Base-by-base conservation (phyloP, 2,113 vertebrate species). In the Eublepharis macularius region DNA sequence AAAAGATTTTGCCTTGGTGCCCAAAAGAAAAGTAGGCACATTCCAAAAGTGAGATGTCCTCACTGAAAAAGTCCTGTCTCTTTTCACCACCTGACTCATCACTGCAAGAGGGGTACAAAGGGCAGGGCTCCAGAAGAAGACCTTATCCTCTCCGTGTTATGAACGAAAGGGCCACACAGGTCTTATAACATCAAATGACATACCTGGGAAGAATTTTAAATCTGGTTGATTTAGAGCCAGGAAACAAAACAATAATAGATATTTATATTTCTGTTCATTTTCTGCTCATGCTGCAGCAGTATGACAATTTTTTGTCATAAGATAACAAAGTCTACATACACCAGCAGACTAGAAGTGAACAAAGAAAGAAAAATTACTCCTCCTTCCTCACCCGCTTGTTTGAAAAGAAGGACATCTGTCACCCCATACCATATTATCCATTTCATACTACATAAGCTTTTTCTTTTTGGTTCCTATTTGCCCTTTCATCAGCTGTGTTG, bases 401-500 rank as follows among this genome's bases (percentile, higher is more conserved):
- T 94, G 80, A 89, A 92, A 86, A 92, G 88, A 94, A 89, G 91
- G 82, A 85, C 88, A 88, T 88, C 89, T 89, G 92, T 90, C 86
- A 91, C 80, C 88, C 91, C 84, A 91, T 81, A 80, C 85, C 13
- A 72, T 87, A 90, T 91, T 92, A 88, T 81, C 86, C 65, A 86
- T 86, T 82, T 92, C 89, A 90, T 93, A 86, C 54, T 88, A 79
- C 73, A 90, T 89, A 94, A 90, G 72, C 82, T 83, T 91, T 81
- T 91, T 79, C n/a, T n/a, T 91, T 63, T 29, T 26, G 88, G 72
- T 86, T 91, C 91, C 85, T 82, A 75, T 92, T 93, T 94, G 88
- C 87, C 94, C 86, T 83, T 90, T 93, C 95, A 94, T 91, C 87
- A 90, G 83, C 83, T 83, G 82, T 86, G 92, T 81, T 92, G 91